Base-by-base conservation (phyloP, 1,140 invertebrate genomes). In the Sesamia nonagrioides region DNA sequence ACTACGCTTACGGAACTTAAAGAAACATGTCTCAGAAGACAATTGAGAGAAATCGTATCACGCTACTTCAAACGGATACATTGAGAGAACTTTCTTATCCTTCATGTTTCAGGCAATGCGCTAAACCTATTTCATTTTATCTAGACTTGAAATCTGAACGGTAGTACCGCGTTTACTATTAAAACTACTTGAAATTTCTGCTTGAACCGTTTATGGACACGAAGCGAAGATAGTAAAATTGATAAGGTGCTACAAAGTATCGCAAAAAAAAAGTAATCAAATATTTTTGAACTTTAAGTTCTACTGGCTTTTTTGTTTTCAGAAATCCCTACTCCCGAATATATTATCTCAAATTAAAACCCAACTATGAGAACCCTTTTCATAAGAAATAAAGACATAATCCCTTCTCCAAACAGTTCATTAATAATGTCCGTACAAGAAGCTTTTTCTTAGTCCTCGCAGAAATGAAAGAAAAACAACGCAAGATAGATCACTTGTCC, bases 401-500 rank as follows among this genome's bases (percentile, higher is more conserved):
- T 54, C n/a, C 17, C 27, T 40, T 33, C 56, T 75, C 42, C 56
- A 75, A 75, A 33, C 40, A 69, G 42, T 75, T 48, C 73, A 75
- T 75, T 75, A 75, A 75, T 75, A 75, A 63, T 45, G 42, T 50
- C 73, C 73, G 45, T 37, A 60, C 42, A 75, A 61, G 35, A 42
- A 63, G 42, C 40, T 75, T 75, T 75, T 63, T 75, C 73, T 56
- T 21, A 27, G 71, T 58, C 40, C 52, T 40, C 71, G 37, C 54
- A 74, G 52, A 74, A 60, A 60, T 66, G 50, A 72, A 69, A 69
- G 45, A 71, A 71, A 71, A 74, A 74, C 54, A 74, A 74, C 52
- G 71, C 52, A 74, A 74, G 71, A 74, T 52, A 74, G 71, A 74
- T 75, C 73, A 61, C 56, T 58, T 45, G 58, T 60, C 73, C 58